Evolutionary conservation across 2,888 invertebrate species (phyloP).

Genomic region (Lucinisca nassula): DNA sequence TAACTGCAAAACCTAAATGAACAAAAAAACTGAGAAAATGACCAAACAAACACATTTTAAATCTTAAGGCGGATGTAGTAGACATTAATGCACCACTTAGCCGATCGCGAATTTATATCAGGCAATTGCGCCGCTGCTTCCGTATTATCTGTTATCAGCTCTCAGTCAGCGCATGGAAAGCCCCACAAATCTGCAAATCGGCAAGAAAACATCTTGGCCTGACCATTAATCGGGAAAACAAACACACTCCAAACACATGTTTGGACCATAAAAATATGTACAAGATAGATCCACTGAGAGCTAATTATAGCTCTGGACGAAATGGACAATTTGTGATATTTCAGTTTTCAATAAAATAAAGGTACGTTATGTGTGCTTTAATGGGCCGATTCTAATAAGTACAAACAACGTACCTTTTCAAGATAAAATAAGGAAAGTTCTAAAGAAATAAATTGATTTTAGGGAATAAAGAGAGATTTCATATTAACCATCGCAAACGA

Average conservation of each 20-base stretch:
- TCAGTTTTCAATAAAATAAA: too few species aligned
- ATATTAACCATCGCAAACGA: too few species aligned
- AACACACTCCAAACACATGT: neutral
- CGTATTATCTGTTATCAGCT: neutral
- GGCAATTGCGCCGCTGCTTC: neutral
- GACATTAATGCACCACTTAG: neutral
- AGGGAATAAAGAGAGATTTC: too few species aligned
- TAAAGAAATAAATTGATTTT: too few species aligned
- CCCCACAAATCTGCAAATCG: neutral
- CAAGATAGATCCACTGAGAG: too few species aligned
- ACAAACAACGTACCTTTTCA: too few species aligned
- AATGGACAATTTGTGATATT: too few species aligned
- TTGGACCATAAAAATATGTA: too few species aligned
- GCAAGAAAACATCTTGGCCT: neutral
- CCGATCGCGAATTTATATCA: neutral
- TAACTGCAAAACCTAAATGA: constrained; percentile 83
- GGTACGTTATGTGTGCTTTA: too few species aligned
- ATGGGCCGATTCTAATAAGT: too few species aligned
- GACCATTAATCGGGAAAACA: neutral
- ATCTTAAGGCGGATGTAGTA: neutral
- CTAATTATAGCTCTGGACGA: too few species aligned
- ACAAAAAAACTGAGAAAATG: neutral
- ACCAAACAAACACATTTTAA: neutral
- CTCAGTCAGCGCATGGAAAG: neutral
- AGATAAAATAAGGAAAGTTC: too few species aligned